Evolutionary conservation across 2,888 invertebrate genomes (phyloP), one percentile per base, ranked within the genome.

Genomic region (Apotomis turbidana): DNA sequence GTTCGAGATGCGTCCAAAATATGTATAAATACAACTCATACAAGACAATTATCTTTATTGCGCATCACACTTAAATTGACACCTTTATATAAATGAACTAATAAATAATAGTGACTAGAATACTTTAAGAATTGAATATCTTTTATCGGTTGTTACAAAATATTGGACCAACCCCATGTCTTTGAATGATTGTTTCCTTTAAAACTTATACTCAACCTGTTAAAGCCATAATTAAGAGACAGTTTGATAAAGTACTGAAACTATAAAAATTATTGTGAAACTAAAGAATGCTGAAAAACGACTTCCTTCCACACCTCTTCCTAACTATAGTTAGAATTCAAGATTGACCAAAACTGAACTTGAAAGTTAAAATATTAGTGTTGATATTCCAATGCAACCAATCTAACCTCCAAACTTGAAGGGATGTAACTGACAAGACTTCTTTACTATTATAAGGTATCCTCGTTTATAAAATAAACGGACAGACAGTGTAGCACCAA

Each of bases 271-370:
- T 58, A 71, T 66, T 66, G 36, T 41, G 54, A 63, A 68, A 58
- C 63, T 76, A 75, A 74, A 77, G 78, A 78, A 79, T 78, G 74
- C 74, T 80, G 81, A 87, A 85, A 85, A 88, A 91, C 83, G 85
- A 86, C 91, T 90, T 93, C 92, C 92, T 82, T 79, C 74, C 73
- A 76, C 79, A 15, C 64, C 64, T 61, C 44, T 46, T 58, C 38
- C 38, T 46, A 51, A 51, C 49, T 49, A 49, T 49, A 49, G 49
- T 49, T 44, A 49, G 6, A 41, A 41, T 9, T 0, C 9, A 9
- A 9, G 4, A 6, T 38, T 5, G 12, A 58, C n/a, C 12, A 2
- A 38, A 38, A 58, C 3, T 38, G 38, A 38, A 58, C 12, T 58
- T 58, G n/a, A 58, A 27, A 4, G n/a, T 38, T n/a, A 12, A 38